phyloP scores from a whole-genome alignment of 2,888 invertebrate species.

The Coelinius sp. region DNA sequence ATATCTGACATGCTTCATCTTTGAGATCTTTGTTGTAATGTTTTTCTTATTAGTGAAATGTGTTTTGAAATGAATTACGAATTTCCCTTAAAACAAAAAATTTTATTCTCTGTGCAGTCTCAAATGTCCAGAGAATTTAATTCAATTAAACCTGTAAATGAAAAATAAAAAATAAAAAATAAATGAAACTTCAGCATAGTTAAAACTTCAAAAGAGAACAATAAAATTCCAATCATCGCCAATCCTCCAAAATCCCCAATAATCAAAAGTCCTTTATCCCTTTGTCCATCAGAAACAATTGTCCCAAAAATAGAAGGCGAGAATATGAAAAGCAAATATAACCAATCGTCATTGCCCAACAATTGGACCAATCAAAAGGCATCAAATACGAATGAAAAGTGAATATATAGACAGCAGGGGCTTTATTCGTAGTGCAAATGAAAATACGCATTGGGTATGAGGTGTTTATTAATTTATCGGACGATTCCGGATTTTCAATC shows the following conservation, averaged over 20 bases:
- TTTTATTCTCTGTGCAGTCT: too few relatives aligned
- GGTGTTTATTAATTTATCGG: conserved; percentile 56
- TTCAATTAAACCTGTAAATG: too few relatives aligned
- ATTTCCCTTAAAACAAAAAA: too few relatives aligned
- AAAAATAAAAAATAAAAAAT: too few relatives aligned
- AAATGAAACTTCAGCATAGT: not conserved
- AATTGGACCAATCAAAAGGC: conserved; percentile 47
- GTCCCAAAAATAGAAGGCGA: not conserved
- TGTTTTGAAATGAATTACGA: not conserved
- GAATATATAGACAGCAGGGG: not conserved
- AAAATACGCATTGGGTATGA: conserved; percentile 27
- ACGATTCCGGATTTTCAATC: conserved; percentile 52
- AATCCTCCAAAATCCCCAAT: not conserved
- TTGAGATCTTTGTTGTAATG: not conserved
- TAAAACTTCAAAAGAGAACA: not conserved
- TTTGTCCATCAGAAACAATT: not conserved
- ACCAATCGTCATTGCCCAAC: conserved; percentile 35
- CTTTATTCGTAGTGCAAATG: conserved; percentile 2
- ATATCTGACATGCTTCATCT: not conserved
- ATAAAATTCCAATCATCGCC: not conserved
- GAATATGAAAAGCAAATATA: conserved; percentile 2
- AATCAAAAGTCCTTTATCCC: not conserved
- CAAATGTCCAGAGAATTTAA: too few relatives aligned
- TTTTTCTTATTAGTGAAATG: not conserved
- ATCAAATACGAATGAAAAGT: conserved; percentile 19